Percentiles rank a stretch among this genome's conserved stretches.
These are phyloP conservation scores for Zaprionus ornatus DNA, from an alignment of 1,140 invertebrate genomes.

Conservation along the genomic window DNA sequence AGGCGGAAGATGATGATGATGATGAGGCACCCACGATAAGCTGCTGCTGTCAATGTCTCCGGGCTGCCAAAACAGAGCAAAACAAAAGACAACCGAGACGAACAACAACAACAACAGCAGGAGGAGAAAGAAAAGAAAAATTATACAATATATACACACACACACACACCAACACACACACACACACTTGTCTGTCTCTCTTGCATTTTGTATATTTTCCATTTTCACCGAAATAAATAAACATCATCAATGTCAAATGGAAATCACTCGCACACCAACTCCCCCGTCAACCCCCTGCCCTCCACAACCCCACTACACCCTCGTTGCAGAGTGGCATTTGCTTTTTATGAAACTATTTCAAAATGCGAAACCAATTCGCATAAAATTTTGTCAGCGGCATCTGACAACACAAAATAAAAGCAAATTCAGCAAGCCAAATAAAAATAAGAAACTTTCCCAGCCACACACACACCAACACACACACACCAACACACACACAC, in stretches of 20 bases:
- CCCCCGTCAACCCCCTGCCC: neutral
- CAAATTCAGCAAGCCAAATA: slow-evolving; percentile 44
- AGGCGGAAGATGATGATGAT: slow-evolving; percentile 8
- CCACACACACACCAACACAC: slow-evolving; percentile 4
- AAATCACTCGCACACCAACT: slow-evolving; percentile 61
- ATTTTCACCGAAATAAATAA: slow-evolving; percentile 82
- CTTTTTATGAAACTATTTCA: slow-evolving; percentile 82
- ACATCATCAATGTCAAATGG: slow-evolving; percentile 82
- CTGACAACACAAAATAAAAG: slow-evolving; percentile 68
- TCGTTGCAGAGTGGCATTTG: slow-evolving; percentile 50
- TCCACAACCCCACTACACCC: neutral
- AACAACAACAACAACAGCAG: slow-evolving; percentile 24
- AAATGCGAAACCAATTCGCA: slow-evolving; percentile 80
- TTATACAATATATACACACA: slow-evolving; percentile 44
- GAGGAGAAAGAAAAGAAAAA: slow-evolving; percentile 40
- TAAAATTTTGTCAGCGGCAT: slow-evolving; percentile 77
- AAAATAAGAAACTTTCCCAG: slow-evolving; percentile 64
- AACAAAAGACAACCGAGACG: slow-evolving; percentile 32
- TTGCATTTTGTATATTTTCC: slow-evolving; percentile 70
- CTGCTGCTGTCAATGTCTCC: slow-evolving; percentile 56
- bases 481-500: neutral
- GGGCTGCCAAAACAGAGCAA: slow-evolving; percentile 26
- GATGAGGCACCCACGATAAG: slow-evolving; percentile 34
- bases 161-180: neutral
- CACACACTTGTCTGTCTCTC: slow-evolving; percentile 12